Conservation (phyloP, 2,797 vertebrate genomes). For the Echeneis naucrates region DNA sequence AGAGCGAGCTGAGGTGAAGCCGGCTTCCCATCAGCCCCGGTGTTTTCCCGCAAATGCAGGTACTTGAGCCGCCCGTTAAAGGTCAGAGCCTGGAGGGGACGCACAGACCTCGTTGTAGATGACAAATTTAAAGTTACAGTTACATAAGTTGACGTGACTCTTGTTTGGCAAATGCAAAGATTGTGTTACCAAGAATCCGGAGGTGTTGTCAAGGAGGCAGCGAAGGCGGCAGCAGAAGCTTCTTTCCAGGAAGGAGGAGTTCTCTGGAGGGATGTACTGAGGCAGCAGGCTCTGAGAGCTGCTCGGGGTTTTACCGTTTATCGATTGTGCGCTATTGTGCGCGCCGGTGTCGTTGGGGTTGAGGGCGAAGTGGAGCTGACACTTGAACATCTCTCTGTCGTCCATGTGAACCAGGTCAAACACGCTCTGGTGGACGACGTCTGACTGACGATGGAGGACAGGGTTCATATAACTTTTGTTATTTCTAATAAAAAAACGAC, state of each 20-base stretch:
- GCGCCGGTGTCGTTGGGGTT: conserved; percentile 5
- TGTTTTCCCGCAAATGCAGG: conserved; percentile 58
- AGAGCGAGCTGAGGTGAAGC: conserved; percentile 71
- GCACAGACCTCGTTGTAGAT: too few species aligned
- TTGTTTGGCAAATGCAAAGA: not conserved
- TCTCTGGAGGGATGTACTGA: conserved; percentile 29
- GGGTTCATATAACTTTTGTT: not conserved
- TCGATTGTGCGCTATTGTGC: not conserved
- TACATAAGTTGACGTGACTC: too few species aligned
- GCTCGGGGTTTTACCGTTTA: not conserved
- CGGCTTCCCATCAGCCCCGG: conserved; percentile 25
- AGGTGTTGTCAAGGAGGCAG: conserved; percentile 77
- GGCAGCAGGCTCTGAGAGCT: conserved; percentile 7
- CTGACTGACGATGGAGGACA: conserved; percentile 59
- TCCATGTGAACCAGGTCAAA: conserved; percentile 76
- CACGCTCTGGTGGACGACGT: conserved; percentile 79
- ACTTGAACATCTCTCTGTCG: conserved; percentile 68
- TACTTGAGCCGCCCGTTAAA: conserved; percentile 79
- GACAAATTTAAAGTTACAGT: too few species aligned
- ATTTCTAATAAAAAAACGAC: too few species aligned
- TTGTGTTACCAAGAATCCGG: conserved; percentile 63
- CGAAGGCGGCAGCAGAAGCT: conserved; percentile 57
- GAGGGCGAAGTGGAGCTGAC: conserved; percentile 68
- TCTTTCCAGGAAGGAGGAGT: conserved; percentile 52
- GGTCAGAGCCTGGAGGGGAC: conserved; percentile 68